Percentiles rank a stretch among this genome's conserved stretches.
Evolutionary conservation across 2,113 vertebrate species (phyloP).

Genomic region (Pygathrix nemaeus): DNA sequence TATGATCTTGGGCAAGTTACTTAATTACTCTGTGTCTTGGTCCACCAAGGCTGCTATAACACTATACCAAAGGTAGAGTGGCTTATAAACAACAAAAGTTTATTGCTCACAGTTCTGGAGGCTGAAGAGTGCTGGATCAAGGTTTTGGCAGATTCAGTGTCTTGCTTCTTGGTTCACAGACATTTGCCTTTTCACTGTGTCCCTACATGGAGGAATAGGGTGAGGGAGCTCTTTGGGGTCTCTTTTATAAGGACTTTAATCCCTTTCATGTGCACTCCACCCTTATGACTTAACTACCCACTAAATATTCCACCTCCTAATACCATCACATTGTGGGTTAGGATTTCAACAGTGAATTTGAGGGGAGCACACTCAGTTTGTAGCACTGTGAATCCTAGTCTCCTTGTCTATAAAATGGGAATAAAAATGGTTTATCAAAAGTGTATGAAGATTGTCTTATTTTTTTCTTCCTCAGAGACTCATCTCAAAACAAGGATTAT

Average conservation of each 20-base stretch:
- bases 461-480: neutral
- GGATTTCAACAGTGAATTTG: neutral
- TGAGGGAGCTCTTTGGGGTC: neutral
- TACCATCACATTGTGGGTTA: neutral
- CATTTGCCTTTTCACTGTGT: neutral
- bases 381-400: neutral
- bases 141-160: neutral
- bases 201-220: neutral
- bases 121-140: neutral
- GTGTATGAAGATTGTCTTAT: neutral
- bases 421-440: neutral
- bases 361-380: neutral
- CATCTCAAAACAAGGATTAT: neutral
- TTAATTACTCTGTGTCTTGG: neutral
- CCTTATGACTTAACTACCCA: neutral
- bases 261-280: neutral
- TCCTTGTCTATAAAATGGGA: neutral
- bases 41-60: neutral
- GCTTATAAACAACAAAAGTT: neutral
- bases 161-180: neutral
- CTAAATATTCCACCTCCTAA: neutral
- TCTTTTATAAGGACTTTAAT: neutral
- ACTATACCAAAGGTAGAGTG: neutral
- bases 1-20: neutral
- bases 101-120: neutral